Base-by-base conservation (phyloP, 2,888 invertebrate genomes). In the Oscheius onirici region DNA sequence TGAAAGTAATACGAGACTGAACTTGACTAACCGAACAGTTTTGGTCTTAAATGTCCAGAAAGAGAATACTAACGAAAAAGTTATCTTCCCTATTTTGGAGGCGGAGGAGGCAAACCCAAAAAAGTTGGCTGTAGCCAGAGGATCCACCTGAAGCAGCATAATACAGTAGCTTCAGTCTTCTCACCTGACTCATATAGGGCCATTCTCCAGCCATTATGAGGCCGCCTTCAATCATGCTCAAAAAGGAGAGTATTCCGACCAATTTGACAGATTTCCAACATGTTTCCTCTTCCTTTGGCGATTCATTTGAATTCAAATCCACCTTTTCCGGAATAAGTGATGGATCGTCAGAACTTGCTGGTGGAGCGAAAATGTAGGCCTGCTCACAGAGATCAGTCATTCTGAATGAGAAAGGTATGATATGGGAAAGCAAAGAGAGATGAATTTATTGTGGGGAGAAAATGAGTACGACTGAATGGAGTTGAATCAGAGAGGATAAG, bases 141-240 rank as follows among this genome's bases (percentile, higher is more conserved):
- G 67, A 60, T 81, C 81, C 11, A 81, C 74, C 81, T 81, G 26
- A n/a, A n/a, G n/a, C n/a, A n/a, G n/a, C n/a, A n/a, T n/a, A n/a
- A n/a, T n/a, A n/a, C n/a, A 41, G 17, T n/a, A 0, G 11, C 15
- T 34, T 34, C n/a, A n/a, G 2, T 24, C 5, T 17, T 17, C 49
- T 6, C 15, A 79, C 79, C 74, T 71, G 52, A 71, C 66, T 72
- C 76, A 80, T 76, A 58, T 80, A 80, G 8, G 80, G 74, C 75
- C 74, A 78, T 67, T 80, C 80, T 22, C 73, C 72, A 68, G 75
- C 73, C 51, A 75, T 75, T 13, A 80, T 72, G 2, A 78, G 73
- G 3, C 75, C 76, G 63, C 75, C 73, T 69, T 80, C 80, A 20
- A 80, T 65, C 15, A 78, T 76, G n/a, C 75, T 71, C 26, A 80